Evolutionary conservation across 1,140 invertebrate genomes (phyloP), one percentile per base, ranked within the genome.

Genomic region (Pseudoatta argentina): DNA sequence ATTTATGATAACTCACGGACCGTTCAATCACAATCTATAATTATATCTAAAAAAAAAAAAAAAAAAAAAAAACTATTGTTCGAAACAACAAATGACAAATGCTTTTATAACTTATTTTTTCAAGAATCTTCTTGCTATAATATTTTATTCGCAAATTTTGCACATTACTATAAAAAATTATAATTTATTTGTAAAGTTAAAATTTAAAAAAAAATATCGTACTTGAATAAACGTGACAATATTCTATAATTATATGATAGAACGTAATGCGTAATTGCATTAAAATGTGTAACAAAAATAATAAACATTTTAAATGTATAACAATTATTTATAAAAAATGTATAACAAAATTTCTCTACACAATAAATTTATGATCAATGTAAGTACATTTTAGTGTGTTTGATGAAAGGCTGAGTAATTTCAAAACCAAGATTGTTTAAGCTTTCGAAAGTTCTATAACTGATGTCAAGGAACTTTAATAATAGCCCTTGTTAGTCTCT

Each of bases 401-500:
- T 34, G 14, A 67, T 48, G 24, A 48, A 7, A 69, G 14, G 18
- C 27, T 48, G 0, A 55, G 18, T 69, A n/a, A 48, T 18, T 39
- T 76, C 3, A 14, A 51, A 69, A 21, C 3, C 1, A 77, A 76
- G n/a, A 67, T 30, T 55, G 24, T 27, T 79, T 69, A 59, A 34
- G 18, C 55, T 24, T 7, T 53, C 3, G n/a, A 69, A 69, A 4
- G 14, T 48, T 18, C 30, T 48, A 6, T 30, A 59, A 83, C 51
- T 48, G 57, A 39, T 39, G 57, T 73, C 39, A 59, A 48, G 69
- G 55, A 83, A 75, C 55, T 73, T 34, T 63, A 83, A 73, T 63
- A 83, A 73, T 61, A 73, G 67, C 24, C 24, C 69, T 69, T 53
- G 77, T 55, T 83, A 75, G 44, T 51, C 24, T 83, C 67, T 48